phyloP scores from a whole-genome alignment of 2,888 invertebrate species.

The Apomyelois bistriatella region DNA sequence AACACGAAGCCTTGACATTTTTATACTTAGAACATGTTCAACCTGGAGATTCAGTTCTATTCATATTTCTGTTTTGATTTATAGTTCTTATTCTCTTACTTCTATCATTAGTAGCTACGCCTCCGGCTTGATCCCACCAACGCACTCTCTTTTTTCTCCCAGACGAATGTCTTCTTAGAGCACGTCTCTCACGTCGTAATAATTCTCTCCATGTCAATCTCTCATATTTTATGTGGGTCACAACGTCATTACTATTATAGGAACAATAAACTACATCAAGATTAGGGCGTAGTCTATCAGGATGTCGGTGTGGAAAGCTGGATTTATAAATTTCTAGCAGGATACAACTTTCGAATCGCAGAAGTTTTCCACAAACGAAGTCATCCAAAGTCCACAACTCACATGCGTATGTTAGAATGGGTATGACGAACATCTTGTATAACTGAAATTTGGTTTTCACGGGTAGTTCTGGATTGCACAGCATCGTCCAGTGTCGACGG shows the following conservation, averaged over 20 bases:
- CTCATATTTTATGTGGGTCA: conserved; percentile 39
- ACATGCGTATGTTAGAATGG: conserved; percentile 54
- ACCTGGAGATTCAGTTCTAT: neutral
- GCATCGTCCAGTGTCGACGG: conserved; percentile 32
- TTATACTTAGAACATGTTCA: neutral
- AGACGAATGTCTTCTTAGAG: conserved; percentile 19
- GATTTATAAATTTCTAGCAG: conserved; percentile 50
- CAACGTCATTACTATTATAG: conserved; percentile 32
- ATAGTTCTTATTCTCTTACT: neutral
- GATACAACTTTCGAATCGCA: conserved; percentile 39
- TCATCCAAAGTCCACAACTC: conserved; percentile 47
- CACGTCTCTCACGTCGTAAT: conserved; percentile 34
- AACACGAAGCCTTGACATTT: neutral
- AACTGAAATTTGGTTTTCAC: conserved; percentile 40
- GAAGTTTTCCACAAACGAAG: conserved; percentile 29
- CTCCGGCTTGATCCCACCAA: conserved; percentile 27
- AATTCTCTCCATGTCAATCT: conserved; percentile 39
- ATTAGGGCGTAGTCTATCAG: conserved; percentile 35
- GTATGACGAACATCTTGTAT: conserved; percentile 46
- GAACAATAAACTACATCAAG: conserved; percentile 31
- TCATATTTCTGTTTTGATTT: neutral
- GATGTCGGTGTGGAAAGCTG: conserved; percentile 37
- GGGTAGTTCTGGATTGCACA: conserved; percentile 34
- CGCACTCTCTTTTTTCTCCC: conserved; percentile 17
- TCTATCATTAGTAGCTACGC: neutral